Percentiles rank a stretch among this genome's conserved stretches.
These are phyloP conservation scores for Aegotheles bennettii DNA, from an alignment of 2,113 vertebrate species.

Conservation along the genomic window DNA sequence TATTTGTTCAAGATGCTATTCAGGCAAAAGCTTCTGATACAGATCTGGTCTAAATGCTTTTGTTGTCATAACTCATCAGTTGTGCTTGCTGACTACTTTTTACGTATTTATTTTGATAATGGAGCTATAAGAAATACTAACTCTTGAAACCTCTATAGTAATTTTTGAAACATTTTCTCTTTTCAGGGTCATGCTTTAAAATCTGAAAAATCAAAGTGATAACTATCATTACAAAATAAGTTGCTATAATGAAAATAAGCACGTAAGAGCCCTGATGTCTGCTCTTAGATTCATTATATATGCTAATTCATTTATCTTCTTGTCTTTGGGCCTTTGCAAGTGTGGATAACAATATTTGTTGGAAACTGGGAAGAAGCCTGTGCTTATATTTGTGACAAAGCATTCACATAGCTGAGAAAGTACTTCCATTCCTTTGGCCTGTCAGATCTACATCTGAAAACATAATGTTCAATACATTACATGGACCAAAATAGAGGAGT, in stretches of 20 bases:
- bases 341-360: not conserved
- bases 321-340: not conserved
- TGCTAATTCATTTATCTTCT: not conserved
- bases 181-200: not conserved
- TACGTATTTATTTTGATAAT: not conserved
- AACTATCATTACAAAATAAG: not conserved
- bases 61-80: fast-evolving
- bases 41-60: not conserved
- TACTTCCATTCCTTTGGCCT: not conserved
- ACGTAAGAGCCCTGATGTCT: not conserved
- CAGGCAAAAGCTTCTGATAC: not conserved
- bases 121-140: fast-evolving
- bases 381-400: not conserved
- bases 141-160: not conserved
- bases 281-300: not conserved
- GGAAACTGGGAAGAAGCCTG: not conserved
- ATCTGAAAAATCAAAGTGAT: not conserved
- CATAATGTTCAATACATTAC: not conserved
- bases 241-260: not conserved
- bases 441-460: not conserved
- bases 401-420: not conserved
- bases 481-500: not conserved
- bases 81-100: not conserved
- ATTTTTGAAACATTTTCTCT: not conserved
- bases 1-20: not conserved